Evolutionary conservation across 2,888 invertebrate genomes (phyloP).

Genomic region (Apamea monoglypha): DNA sequence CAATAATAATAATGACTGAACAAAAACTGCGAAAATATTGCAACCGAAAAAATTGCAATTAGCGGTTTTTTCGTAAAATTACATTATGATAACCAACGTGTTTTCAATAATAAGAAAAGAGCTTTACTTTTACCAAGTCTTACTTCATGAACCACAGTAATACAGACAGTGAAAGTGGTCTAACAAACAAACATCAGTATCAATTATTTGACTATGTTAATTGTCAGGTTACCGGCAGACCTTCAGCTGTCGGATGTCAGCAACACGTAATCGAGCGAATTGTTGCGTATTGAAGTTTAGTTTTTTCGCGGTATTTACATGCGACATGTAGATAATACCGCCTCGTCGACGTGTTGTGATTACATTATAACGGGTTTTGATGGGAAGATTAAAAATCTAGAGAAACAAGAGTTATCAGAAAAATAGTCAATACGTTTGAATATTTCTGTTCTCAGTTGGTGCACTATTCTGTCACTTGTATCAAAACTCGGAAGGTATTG

Average conservation of each 20-base stretch:
- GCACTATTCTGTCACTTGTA: not conserved
- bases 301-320: constrained; percentile 8
- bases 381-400: not conserved
- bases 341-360: constrained; percentile 10
- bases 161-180: not conserved
- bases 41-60: not conserved
- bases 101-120: not conserved
- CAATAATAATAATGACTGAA: not conserved
- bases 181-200: constrained; percentile 29
- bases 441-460: not conserved
- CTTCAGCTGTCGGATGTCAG: constrained; percentile 47
- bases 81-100: not conserved
- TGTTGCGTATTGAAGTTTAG: constrained; percentile 27
- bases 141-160: not conserved
- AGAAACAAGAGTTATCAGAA: not conserved
- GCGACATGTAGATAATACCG: constrained; percentile 21
- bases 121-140: not conserved
- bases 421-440: not conserved
- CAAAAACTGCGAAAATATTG: not conserved
- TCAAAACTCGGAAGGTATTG: not conserved
- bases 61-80: not conserved
- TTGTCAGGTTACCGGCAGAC: constrained; percentile 38
- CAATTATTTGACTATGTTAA: constrained; percentile 18
- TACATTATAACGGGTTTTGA: constrained; percentile 16
- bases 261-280: constrained; percentile 29